Base-by-base conservation (phyloP, 2,113 vertebrate species). In the Pao palembangensis region DNA sequence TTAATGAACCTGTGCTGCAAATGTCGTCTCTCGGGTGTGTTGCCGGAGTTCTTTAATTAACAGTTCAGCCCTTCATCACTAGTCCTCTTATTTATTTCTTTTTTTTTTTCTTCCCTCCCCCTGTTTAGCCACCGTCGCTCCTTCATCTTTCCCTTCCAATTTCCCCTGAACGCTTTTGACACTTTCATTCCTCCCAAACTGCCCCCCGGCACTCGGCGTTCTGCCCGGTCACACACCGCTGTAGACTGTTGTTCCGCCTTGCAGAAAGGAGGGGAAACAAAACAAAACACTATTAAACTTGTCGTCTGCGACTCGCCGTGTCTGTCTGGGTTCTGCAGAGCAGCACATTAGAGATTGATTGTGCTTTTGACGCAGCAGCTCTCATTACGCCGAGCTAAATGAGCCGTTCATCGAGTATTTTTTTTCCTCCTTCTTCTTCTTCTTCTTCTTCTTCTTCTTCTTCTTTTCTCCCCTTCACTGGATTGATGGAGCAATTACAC, bases 341-440 rank as follows among this genome's bases (percentile, higher is more conserved):
- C 48, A 58, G 67, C 73, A 74, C 75, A 75, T 80, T 75, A 75
- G 69, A 73, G 76, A 84, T 81, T 79, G 82, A 88, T 81, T 75
- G 77, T 34, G 52, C 72, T 47, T 47, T 69, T 78, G 62, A 76
- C 28, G 56, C 61, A 71, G 65, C 71, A 12, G 43, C 69, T 71
- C 78, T 78, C 79, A 72, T 82, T 82, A 79, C 31, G 42, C 80
- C 43, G 4, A 75, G 78, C 78, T 63, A 66, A 84, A 84, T 75
- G 76, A 76, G 78, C 78, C 67, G 55, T 58, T 56, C 55, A 43
- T 10, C 1, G 5, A 28, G 25, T 28, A 23, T 23, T 23, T 23
- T 3, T 23, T 23, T 23, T 23, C 3, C 68, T 71, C 21, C 44
- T 67, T 73, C 21, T 41, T 65, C 80, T 77, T n/a, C 31, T 21